Evolutionary conservation across 1,140 invertebrate genomes (phyloP).

Genomic region (Drosophila baimaii): DNA sequence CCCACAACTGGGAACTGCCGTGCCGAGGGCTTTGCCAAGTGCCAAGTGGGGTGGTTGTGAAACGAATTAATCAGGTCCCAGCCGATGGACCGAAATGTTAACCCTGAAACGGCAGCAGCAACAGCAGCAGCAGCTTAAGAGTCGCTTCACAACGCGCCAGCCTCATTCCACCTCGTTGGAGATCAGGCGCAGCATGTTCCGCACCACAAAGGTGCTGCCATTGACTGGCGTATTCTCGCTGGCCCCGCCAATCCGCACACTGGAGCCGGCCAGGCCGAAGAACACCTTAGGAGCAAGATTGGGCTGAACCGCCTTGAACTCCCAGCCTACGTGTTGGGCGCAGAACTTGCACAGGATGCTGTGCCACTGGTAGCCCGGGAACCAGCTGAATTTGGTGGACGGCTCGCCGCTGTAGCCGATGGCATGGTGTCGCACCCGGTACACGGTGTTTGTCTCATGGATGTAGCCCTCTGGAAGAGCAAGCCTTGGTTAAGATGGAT

Average conservation of each 20-base stretch:
- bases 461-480: slow-evolving; percentile 88
- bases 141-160: slow-evolving; percentile 65
- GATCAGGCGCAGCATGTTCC: slow-evolving; percentile 64
- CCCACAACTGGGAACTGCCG: not conserved
- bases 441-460: slow-evolving; percentile 92
- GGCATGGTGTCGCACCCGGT: slow-evolving; percentile 86
- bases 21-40: slow-evolving; percentile 2
- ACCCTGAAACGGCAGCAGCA: slow-evolving; percentile 20
- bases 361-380: slow-evolving; percentile 94
- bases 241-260: slow-evolving; percentile 69
- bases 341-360: slow-evolving; percentile 89
- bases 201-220: slow-evolving; percentile 63
- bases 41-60: slow-evolving; percentile 51
- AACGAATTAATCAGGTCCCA: slow-evolving; percentile 43
- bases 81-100: not conserved
- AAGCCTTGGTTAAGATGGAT: not conserved
- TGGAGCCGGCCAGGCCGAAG: slow-evolving; percentile 88
- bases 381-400: slow-evolving; percentile 92
- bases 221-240: slow-evolving; percentile 50
- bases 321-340: slow-evolving; percentile 91
- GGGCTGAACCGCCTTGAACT: slow-evolving; percentile 88
- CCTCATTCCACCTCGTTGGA: slow-evolving; percentile 70
- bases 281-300: slow-evolving; percentile 88
- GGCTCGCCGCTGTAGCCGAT: slow-evolving; percentile 86
- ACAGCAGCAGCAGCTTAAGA: slow-evolving; percentile 41